phyloP scores from a whole-genome alignment of 2,113 vertebrate genomes.

The Takifugu flavidus region DNA sequence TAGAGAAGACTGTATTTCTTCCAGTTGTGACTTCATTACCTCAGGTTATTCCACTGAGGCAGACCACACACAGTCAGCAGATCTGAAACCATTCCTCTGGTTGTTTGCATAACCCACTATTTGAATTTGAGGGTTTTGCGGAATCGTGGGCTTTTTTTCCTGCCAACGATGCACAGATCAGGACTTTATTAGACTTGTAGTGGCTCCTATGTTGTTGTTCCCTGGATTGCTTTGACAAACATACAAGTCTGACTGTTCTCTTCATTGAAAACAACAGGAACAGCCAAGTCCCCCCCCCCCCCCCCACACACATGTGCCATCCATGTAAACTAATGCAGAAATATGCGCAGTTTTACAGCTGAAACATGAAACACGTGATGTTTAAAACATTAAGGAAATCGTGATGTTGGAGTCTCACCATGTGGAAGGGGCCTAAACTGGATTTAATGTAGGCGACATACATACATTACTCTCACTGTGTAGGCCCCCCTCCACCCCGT shows the following conservation, averaged over 20 bases:
- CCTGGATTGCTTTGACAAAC: conserved; percentile 23
- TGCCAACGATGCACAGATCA: conserved; percentile 56
- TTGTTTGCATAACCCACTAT: conserved; percentile 58
- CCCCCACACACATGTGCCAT: neutral
- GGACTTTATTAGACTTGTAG: conserved; percentile 53
- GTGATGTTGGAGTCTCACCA: conserved; percentile 28
- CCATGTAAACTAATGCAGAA: neutral
- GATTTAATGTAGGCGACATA: conserved; percentile 19
- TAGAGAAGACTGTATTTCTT: conserved; percentile 69
- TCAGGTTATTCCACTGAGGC: conserved; percentile 55
- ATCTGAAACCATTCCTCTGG: conserved; percentile 53
- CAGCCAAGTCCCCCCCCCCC: too few relatives aligned
- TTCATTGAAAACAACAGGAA: too few relatives aligned
- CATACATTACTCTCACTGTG: conserved; percentile 47
- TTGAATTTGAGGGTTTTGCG: conserved; percentile 49
- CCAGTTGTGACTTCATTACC: conserved; percentile 67
- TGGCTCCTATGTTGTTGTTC: conserved; percentile 32
- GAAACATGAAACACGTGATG: conserved; percentile 9
- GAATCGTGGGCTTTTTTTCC: conserved; percentile 31
- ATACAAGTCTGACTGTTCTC: too few relatives aligned
- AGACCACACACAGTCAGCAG: conserved; percentile 73
- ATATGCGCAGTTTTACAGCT: neutral
- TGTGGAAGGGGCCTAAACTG: conserved; percentile 16
- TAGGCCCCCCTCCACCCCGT: conserved; percentile 25
- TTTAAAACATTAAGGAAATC: conserved; percentile 24